Base-by-base conservation (phyloP, 2,113 vertebrate species). In the Saccopteryx bilineata region DNA sequence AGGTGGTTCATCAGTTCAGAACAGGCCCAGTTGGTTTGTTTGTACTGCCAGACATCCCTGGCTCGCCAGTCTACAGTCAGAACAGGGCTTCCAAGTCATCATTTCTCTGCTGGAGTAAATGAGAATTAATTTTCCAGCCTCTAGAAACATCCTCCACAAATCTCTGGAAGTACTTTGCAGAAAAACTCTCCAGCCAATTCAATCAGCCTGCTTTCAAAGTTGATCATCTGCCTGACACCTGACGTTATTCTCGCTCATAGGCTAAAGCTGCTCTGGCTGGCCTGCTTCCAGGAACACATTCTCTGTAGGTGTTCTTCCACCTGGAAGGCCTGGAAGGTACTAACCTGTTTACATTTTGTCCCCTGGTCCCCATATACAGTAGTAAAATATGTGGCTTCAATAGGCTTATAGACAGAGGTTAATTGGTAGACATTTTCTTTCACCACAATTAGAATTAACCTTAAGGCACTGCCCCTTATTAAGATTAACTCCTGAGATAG, bases 141-240 rank as follows among this genome's bases (percentile, higher is more conserved):
- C 86, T 96, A 48, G 89, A 86, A 76, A 86, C 46, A 94, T 75
- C 82, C 58, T 66, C 56, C 75, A 83, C 91, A 88, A 96, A 92
- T 94, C 86, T 96, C 66, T 95, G 56, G 60, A 96, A 82, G 33
- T 26, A 19, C 86, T 94, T 94, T 86, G 39, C 28, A 74, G 74
- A 83, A 81, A 95, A 65, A 10, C 61, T 95, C 66, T 78, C 74
- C 54, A 61, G 78, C 26, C 39, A 33, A 56, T 82, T 89, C 52
- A 69, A 1, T 91, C 74, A 50, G 46, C 33, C 48, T 90, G 26
- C n/a, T 88, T 86, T 82, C 46, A 86, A 68, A 86, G 48, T 95
- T 86, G 65, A 54, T 91, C 68, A 86, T 81, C 68, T 50, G 23
- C 65, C 52, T 68, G 63, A 89, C 19, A 56, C 68, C 28, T 17